These are phyloP conservation scores for Platalea minor DNA, from an alignment of 2,797 vertebrate species.

Conservation along the genomic window DNA sequence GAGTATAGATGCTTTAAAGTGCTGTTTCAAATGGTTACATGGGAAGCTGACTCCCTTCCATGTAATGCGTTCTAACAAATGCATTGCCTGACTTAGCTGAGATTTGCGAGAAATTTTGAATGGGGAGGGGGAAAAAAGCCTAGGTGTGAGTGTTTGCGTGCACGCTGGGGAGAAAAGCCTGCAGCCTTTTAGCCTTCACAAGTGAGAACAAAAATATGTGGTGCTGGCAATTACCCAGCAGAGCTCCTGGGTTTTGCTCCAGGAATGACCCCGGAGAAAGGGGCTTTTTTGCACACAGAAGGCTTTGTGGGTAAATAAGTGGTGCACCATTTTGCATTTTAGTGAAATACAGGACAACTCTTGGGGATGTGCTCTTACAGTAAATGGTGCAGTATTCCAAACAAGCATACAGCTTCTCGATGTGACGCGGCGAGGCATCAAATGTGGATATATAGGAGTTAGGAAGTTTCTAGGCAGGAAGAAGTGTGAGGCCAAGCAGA, in stretches of 20 bases:
- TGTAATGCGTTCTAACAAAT: not conserved
- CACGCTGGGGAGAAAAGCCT: not conserved
- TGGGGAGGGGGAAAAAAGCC: not conserved
- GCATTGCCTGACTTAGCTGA: not conserved
- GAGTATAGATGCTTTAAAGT: not conserved
- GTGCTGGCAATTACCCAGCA: not conserved
- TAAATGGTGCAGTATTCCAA: not conserved
- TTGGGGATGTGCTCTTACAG: not conserved
- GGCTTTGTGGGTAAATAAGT: too few relatives aligned
- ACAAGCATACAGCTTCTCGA: not conserved
- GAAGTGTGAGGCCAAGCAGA: not conserved
- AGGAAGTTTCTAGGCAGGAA: not conserved
- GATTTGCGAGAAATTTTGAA: not conserved
- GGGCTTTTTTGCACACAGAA: not conserved
- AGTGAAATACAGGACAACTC: not conserved
- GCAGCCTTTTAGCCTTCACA: not conserved
- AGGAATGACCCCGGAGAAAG: not conserved
- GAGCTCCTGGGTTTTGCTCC: not conserved
- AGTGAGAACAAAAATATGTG: not conserved
- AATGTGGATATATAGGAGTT: not conserved
- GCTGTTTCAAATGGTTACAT: fast-evolving
- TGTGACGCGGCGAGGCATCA: fast-evolving
- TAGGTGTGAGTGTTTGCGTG: not conserved
- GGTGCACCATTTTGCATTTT: not conserved
- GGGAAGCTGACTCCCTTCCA: not conserved